phyloP scores from a whole-genome alignment of 2,888 invertebrate genomes.

The Andrena camellia region DNA sequence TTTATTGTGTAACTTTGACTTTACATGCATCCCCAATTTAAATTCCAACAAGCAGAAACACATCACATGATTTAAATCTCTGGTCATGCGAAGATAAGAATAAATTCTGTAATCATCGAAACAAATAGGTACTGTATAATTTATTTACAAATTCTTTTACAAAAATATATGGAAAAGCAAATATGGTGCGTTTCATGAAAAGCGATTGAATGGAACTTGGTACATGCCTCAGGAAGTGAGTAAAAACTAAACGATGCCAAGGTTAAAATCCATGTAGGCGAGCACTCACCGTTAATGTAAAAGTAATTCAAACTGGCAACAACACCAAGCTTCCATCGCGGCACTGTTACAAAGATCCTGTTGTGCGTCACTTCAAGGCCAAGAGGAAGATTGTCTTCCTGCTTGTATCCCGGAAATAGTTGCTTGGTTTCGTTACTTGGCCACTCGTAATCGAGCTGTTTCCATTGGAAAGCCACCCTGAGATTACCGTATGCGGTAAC shows the following conservation, averaged over 20 bases:
- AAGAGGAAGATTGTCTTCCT: conserved; percentile 90
- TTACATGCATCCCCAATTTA: too few relatives aligned
- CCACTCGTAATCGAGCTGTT: conserved; percentile 90
- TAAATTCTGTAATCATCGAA: too few relatives aligned
- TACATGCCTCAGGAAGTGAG: neutral
- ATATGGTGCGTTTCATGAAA: neutral
- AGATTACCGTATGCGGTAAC: conserved; percentile 44
- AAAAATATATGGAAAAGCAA: neutral
- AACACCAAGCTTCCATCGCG: conserved; percentile 91
- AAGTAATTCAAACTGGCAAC: conserved; percentile 91
- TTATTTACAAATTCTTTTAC: neutral
- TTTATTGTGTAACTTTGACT: too few relatives aligned
- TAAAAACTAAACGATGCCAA: neutral
- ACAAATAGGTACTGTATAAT: neutral
- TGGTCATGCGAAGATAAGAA: too few relatives aligned
- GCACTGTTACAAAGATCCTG: conserved; percentile 90
- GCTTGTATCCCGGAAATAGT: conserved; percentile 81
- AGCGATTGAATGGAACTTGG: neutral
- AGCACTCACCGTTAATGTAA: conserved; percentile 88
- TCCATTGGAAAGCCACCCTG: conserved; percentile 87
- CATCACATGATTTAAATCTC: too few relatives aligned
- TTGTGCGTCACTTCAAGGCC: conserved; percentile 90
- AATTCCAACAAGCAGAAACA: too few relatives aligned
- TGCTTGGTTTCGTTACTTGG: conserved; percentile 86
- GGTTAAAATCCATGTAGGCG: neutral